Conservation (phyloP, 2,888 invertebrate species). For the Salticus scenicus region DNA sequence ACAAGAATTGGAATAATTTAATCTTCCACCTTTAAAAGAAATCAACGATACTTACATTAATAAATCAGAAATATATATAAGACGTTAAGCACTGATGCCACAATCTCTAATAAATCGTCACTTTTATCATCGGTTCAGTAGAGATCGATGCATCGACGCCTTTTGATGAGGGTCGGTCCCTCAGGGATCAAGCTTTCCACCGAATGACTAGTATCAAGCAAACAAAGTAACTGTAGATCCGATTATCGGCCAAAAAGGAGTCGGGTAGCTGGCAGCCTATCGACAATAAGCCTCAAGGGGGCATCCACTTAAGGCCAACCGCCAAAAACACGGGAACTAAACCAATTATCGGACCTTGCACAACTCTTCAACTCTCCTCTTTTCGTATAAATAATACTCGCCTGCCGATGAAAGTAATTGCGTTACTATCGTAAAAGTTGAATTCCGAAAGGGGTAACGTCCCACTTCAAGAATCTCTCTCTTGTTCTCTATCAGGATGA, state of each 20-base stretch:
- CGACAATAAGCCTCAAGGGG: conserved; percentile 45
- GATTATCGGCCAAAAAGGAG: conserved; percentile 56
- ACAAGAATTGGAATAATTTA: too few species aligned
- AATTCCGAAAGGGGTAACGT: conserved; percentile 25
- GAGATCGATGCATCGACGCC: conserved; percentile 45
- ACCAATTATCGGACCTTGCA: conserved; percentile 47
- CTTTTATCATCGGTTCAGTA: background rate
- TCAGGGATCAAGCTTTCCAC: conserved; percentile 24
- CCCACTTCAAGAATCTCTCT: background rate
- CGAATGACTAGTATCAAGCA: conserved; percentile 57
- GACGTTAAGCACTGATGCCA: too few species aligned
- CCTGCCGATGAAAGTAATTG: conserved; percentile 34
- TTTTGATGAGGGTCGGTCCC: conserved; percentile 46
- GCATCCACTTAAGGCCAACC: conserved; percentile 35
- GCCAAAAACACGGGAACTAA: conserved; percentile 48
- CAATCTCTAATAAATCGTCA: background rate
- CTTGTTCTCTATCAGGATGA: too few species aligned
- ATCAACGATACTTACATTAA: too few species aligned
- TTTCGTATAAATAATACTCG: conserved; percentile 31
- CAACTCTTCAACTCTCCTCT: conserved; percentile 12
- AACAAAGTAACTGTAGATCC: conserved; percentile 66
- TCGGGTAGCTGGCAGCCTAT: conserved; percentile 50
- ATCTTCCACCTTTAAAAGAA: too few species aligned
- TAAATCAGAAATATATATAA: too few species aligned
- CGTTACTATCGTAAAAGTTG: conserved; percentile 47